Conservation (phyloP, 1,140 invertebrate species). For the Himalopsyche phryganea region DNA sequence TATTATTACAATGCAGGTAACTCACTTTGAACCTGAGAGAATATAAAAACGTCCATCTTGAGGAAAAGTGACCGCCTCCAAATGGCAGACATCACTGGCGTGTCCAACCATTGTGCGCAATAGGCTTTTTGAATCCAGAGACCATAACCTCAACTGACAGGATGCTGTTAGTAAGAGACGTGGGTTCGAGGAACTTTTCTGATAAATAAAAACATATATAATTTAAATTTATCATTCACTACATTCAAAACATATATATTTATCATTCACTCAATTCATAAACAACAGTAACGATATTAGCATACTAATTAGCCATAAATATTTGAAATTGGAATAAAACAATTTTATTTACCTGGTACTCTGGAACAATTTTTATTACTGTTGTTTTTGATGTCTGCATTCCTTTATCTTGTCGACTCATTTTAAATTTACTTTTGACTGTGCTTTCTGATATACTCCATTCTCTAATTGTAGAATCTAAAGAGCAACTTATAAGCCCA, state of each 20-base stretch:
- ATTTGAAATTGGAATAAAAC: background rate
- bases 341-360: conserved; percentile 49
- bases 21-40: conserved; percentile 25
- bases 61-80: conserved; percentile 16
- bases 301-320: background rate
- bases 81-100: conserved; percentile 20
- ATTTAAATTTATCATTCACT: conserved; percentile 34
- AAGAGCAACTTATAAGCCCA: conserved; percentile 45
- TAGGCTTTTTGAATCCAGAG: conserved; percentile 14
- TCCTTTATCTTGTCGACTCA: conserved; percentile 45
- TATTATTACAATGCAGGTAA: too few relatives aligned
- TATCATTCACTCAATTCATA: too few relatives aligned
- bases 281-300: too few relatives aligned
- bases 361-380: conserved; percentile 61
- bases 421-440: conserved; percentile 46
- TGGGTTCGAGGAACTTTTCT: background rate
- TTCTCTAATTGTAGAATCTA: conserved; percentile 40
- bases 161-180: conserved; percentile 23
- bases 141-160: conserved; percentile 26
- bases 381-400: conserved; percentile 54
- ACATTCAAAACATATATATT: too few relatives aligned
- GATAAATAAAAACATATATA: background rate
- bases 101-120: conserved; percentile 25
- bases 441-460: conserved; percentile 42
- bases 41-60: conserved; percentile 17